These are phyloP conservation scores for Eremophila alpestris DNA, from an alignment of 2,797 vertebrate species.

Conservation along the genomic window DNA sequence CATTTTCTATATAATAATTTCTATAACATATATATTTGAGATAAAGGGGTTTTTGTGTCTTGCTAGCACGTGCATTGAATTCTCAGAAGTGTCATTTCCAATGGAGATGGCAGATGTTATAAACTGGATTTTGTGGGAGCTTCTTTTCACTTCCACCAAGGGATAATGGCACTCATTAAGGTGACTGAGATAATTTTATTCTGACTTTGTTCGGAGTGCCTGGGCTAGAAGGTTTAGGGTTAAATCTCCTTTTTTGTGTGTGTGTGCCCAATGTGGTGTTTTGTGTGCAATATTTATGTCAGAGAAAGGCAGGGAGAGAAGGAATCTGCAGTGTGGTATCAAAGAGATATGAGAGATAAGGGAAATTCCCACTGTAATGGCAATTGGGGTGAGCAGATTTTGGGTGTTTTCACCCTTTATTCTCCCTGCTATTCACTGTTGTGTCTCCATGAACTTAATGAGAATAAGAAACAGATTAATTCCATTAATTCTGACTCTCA, in stretches of 20 bases:
- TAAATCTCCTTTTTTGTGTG: background rate
- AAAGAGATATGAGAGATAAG: background rate
- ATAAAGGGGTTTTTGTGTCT: background rate
- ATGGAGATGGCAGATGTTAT: background rate
- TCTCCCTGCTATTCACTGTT: background rate
- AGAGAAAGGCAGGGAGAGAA: background rate
- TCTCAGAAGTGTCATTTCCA: background rate
- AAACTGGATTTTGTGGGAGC: background rate
- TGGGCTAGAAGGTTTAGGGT: background rate
- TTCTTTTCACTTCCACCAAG: background rate
- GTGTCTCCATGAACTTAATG: background rate
- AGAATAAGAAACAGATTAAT: background rate
- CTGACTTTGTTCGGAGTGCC: background rate
- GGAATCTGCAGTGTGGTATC: background rate
- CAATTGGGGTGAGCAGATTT: background rate
- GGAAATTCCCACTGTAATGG: background rate
- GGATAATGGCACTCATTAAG: background rate
- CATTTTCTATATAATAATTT: background rate
- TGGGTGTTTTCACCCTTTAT: background rate
- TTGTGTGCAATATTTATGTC: background rate
- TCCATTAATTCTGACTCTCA: rapidly evolving
- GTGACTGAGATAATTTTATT: background rate
- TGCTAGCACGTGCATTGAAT: background rate
- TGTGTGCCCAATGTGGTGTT: background rate
- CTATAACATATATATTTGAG: background rate